A percentile compares a stretch with the other conserved stretches of the same genome.
phyloP scores from a whole-genome alignment of 2,797 vertebrate species.

The Aldrovandia affinis region DNA sequence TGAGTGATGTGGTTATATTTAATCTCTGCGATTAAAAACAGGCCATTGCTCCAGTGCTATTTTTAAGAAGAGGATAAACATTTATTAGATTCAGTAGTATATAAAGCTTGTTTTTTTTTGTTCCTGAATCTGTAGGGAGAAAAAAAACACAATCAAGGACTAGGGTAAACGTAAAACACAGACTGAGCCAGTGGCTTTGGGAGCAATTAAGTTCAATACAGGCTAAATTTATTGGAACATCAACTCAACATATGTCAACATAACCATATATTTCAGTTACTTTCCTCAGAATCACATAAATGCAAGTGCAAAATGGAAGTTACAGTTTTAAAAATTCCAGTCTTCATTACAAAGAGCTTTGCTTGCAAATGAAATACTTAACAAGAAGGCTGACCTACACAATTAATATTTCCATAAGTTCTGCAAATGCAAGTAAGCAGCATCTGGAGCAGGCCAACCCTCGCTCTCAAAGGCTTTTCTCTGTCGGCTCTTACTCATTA shows the following conservation, averaged over 20 bases:
- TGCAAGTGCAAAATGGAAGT: not conserved
- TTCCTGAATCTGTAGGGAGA: not conserved
- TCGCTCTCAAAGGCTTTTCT: not conserved
- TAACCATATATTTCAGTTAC: slow-evolving; percentile 14
- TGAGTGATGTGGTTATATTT: not conserved
- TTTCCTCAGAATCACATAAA: slow-evolving; percentile 12
- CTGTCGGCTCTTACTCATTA: not conserved
- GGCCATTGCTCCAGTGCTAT: not conserved
- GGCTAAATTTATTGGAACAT: slow-evolving; percentile 33
- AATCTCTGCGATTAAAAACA: not conserved
- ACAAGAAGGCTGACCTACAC: slow-evolving; percentile 44
- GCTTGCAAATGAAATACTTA: slow-evolving; percentile 43
- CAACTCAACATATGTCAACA: slow-evolving; percentile 26
- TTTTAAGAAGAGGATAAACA: not conserved
- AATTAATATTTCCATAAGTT: slow-evolving; percentile 31
- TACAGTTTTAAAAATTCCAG: slow-evolving; percentile 41
- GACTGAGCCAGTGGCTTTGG: slow-evolving; percentile 29
- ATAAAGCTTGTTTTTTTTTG: not conserved
- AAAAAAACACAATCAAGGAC: slow-evolving; percentile 33
- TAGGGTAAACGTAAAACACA: slow-evolving; percentile 12
- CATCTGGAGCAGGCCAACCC: slow-evolving; percentile 16
- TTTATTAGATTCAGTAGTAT: not conserved
- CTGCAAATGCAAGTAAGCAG: slow-evolving; percentile 44
- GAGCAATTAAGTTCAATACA: slow-evolving; percentile 44
- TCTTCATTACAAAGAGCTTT: slow-evolving; percentile 48